phyloP scores from a whole-genome alignment of 2,113 vertebrate species.

The Amphiprion ocellaris region DNA sequence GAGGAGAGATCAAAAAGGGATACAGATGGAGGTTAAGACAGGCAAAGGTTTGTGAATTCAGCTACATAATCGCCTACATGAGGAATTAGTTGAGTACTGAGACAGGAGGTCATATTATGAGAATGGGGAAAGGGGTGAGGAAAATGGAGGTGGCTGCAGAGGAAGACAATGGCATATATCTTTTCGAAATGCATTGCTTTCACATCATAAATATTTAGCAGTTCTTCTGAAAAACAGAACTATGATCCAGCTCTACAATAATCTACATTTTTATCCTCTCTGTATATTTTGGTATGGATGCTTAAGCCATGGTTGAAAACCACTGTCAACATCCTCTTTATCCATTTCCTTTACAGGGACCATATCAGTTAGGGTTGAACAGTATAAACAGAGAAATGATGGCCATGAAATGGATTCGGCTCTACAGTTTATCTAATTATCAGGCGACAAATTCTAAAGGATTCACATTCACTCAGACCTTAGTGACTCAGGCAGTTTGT shows the following conservation, averaged over 20 bases:
- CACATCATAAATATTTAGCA: conserved; percentile 38
- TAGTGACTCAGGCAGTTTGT: no score
- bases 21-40: conserved; percentile 22
- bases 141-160: conserved; percentile 12
- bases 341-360: no score
- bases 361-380: no score
- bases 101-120: conserved; percentile 32
- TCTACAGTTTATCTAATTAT: no score
- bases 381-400: no score
- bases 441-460: no score
- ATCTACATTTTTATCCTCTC: neutral
- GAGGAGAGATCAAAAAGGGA: conserved; percentile 8
- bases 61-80: conserved; percentile 21
- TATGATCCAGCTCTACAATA: neutral
- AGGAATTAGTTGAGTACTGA: conserved; percentile 15
- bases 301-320: neutral
- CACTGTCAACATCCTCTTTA: no score
- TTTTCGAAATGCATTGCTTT: conserved; percentile 30
- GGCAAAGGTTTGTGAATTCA: conserved; percentile 26
- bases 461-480: no score
- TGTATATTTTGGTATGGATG: neutral
- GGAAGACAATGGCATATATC: conserved; percentile 3
- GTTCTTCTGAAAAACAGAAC: neutral
- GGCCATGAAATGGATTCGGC: no score
- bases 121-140: conserved; percentile 13